Evolutionary conservation across 2,888 invertebrate genomes (phyloP).

Genomic region (Piscicola geometra): DNA sequence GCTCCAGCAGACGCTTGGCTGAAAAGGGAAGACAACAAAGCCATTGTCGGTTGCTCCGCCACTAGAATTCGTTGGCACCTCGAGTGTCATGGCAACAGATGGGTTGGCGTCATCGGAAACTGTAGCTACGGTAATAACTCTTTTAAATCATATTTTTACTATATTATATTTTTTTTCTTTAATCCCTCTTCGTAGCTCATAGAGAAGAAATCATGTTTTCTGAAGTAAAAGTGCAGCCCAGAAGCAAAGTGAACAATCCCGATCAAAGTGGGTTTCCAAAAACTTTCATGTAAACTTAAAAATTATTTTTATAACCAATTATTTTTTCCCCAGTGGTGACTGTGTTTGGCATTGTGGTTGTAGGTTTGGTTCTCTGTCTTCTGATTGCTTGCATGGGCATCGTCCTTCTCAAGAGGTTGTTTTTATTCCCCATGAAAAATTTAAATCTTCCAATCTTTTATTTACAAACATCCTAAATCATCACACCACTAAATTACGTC

Average conservation of each 20-base stretch:
- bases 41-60: conserved; percentile 26
- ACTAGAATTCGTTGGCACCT: conserved; percentile 29
- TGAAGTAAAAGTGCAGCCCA: not conserved
- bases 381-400: conserved; percentile 20
- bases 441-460: too few species aligned
- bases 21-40: conserved; percentile 25
- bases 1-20: conserved; percentile 30
- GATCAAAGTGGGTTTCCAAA: not conserved
- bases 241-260: not conserved
- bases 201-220: not conserved
- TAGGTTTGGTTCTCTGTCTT: conserved; percentile 20
- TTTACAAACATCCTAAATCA: too few species aligned
- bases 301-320: too few species aligned
- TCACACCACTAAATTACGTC: not conserved
- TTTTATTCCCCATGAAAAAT: too few species aligned
- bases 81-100: conserved; percentile 16
- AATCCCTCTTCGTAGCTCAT: not conserved
- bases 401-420: conserved; percentile 17
- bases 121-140: conserved; percentile 17
- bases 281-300: not conserved
- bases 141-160: too few species aligned
- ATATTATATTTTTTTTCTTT: too few species aligned
- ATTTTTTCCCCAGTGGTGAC: conserved; percentile 8
- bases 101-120: conserved; percentile 31
- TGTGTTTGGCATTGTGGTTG: conserved; percentile 7